phyloP scores from a whole-genome alignment of 1,140 invertebrate genomes.

The Vanessa tameamea region DNA sequence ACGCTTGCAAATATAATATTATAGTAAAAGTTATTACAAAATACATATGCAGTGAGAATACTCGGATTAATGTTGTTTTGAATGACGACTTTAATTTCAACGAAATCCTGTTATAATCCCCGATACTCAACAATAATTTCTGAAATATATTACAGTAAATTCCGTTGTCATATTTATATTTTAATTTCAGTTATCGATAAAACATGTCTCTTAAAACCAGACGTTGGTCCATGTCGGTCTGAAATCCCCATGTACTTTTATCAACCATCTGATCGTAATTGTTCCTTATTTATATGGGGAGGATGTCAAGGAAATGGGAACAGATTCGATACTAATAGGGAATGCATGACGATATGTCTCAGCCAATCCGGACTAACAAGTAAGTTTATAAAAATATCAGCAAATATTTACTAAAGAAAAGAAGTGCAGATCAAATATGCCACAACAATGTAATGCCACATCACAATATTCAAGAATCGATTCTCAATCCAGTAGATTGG shows the following conservation, averaged over 20 bases:
- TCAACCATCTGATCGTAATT: constrained; percentile 88
- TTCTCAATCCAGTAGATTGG: too few species aligned
- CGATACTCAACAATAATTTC: too few species aligned
- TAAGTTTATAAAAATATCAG: constrained; percentile 24
- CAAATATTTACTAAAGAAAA: too few species aligned
- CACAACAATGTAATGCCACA: too few species aligned
- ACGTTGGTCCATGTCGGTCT: constrained; percentile 88
- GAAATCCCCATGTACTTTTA: constrained; percentile 93
- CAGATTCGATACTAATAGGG: constrained; percentile 89
- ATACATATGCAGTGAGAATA: too few species aligned
- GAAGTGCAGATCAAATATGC: too few species aligned
- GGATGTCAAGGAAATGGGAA: constrained; percentile 96
- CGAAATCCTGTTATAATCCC: neutral
- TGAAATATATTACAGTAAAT: neutral
- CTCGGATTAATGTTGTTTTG: too few species aligned
- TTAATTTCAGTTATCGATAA: constrained; percentile 78
- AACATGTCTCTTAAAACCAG: constrained; percentile 82
- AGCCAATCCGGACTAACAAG: constrained; percentile 36
- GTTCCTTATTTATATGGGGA: constrained; percentile 93
- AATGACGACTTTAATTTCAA: neutral
- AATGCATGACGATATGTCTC: constrained; percentile 91
- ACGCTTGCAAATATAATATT: too few species aligned
- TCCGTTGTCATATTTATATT: neutral
- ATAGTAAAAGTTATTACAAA: too few species aligned
- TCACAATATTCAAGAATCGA: too few species aligned